Conservation (phyloP, 2,113 vertebrate species). For the Rhabdomys dilectus region DNA sequence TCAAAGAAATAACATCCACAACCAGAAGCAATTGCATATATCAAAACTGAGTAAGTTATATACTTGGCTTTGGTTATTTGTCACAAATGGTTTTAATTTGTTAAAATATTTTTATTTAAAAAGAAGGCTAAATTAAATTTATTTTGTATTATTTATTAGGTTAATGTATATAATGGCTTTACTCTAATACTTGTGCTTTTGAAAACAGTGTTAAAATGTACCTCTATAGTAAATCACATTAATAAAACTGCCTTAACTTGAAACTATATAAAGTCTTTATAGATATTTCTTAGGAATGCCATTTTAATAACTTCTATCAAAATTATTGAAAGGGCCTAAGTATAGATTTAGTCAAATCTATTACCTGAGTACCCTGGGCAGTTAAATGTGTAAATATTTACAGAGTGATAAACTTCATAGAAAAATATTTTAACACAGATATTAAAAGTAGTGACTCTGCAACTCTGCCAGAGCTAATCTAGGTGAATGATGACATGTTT, state of each 20-base stretch:
- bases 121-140: constrained; percentile 81
- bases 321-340: constrained; percentile 57
- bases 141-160: constrained; percentile 59
- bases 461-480: not conserved
- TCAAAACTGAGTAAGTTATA: constrained; percentile 76
- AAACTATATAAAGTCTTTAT: constrained; percentile 38
- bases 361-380: not conserved
- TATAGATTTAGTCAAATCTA: constrained; percentile 48
- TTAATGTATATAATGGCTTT: constrained; percentile 59
- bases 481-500: not conserved
- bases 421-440: not conserved
- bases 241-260: constrained; percentile 48
- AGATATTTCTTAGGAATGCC: constrained; percentile 49
- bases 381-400: constrained; percentile 63
- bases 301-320: constrained; percentile 25
- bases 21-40: constrained; percentile 38
- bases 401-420: constrained; percentile 8
- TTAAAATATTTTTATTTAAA: constrained; percentile 77
- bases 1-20: constrained; percentile 53
- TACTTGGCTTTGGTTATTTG: constrained; percentile 76
- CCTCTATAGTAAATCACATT: constrained; percentile 54
- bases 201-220: constrained; percentile 63
- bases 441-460: not conserved
- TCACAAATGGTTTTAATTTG: constrained; percentile 82
- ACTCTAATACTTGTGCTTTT: constrained; percentile 65